Evolutionary conservation across 2,888 invertebrate species (phyloP).

Genomic region (Xanthostigma xanthostigma): DNA sequence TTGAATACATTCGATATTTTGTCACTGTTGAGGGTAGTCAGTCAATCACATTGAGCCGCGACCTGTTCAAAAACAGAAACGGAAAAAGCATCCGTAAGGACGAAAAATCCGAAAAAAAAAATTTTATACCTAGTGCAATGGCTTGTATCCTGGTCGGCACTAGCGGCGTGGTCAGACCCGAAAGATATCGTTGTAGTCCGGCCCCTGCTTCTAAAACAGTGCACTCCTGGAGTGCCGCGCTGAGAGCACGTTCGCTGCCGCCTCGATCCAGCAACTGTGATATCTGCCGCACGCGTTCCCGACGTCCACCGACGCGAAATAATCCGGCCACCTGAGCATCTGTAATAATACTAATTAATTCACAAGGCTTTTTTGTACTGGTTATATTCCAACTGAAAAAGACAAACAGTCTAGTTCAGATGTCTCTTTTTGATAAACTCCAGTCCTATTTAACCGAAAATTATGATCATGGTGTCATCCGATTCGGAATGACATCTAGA

Average conservation of each 20-base stretch:
- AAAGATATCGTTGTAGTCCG: constrained; percentile 27
- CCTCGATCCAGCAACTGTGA: constrained; percentile 18
- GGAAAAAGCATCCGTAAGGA: constrained; percentile 6
- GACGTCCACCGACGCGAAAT: constrained; percentile 19
- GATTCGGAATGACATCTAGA: too few species aligned
- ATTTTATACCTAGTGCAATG: constrained; percentile 28
- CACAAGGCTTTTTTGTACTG: too few species aligned
- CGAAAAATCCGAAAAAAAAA: not conserved
- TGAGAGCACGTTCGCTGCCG: constrained; percentile 14
- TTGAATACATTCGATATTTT: not conserved
- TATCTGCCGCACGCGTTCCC: constrained; percentile 16
- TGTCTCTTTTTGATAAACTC: too few species aligned
- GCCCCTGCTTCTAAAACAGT: constrained; percentile 27
- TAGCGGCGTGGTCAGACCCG: constrained; percentile 26
- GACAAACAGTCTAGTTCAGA: too few species aligned
- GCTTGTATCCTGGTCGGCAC: constrained; percentile 31
- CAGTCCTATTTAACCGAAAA: too few species aligned
- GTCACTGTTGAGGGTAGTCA: too few species aligned
- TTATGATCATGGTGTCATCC: too few species aligned
- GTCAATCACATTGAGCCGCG: too few species aligned
- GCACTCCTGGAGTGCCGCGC: constrained; percentile 14
- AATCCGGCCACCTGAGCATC: constrained; percentile 22
- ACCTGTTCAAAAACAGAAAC: constrained; percentile 5
- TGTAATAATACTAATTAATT: too few species aligned
- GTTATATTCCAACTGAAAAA: too few species aligned